Base-by-base conservation (phyloP, 2,888 invertebrate genomes). In the Drosophila pseudotalamancana region DNA sequence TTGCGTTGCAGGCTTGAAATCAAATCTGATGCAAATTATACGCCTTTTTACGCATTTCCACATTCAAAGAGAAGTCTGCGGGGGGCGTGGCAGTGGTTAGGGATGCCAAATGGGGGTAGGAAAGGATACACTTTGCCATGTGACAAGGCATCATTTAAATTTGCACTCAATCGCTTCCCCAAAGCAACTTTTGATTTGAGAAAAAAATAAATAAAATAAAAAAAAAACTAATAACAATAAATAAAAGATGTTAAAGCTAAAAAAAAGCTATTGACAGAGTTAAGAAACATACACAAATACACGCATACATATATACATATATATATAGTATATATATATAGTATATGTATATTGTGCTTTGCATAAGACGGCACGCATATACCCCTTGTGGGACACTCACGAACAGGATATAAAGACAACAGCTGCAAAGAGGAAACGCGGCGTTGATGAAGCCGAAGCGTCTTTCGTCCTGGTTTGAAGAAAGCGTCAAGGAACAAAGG, bases 1-100 rank as follows among this genome's bases (percentile, higher is more conserved):
- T 62, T 65, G 62, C 61, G 45, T 35, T 46, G 61, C 61, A 35
- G 68, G 74, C 65, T 65, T 74, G 67, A 75, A 85, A 85, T 82
- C 81, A 82, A 85, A 82, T 85, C 77, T 70, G 67, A 77, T 82
- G 86, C 82, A 82, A 82, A 82, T 82, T 82, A 85, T 79, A 72
- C 83, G 80, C 83, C 81, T 72, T 85, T 82, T 82, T 79, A 82
- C 77, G 75, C 85, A 82, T 72, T 68, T 72, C 64, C 77, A 75
- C 74, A 64, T 50, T 53, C 69, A 60, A 63, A 59, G 72, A 61
- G 45, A 6, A 19, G 45, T 5, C 9, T n/a, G 31, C 6, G 1
- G 3, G 31, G 49, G 16, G 16, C 5, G 16, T 12, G 51, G 39
- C 25, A 8, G 14, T 21, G 62, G 6, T n/a, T 0, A 8, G 4